Percentiles rank a stretch among this genome's conserved stretches.
These are phyloP conservation scores for Drosophila longiperda DNA, from an alignment of 2,888 invertebrate species.

Conservation along the genomic window DNA sequence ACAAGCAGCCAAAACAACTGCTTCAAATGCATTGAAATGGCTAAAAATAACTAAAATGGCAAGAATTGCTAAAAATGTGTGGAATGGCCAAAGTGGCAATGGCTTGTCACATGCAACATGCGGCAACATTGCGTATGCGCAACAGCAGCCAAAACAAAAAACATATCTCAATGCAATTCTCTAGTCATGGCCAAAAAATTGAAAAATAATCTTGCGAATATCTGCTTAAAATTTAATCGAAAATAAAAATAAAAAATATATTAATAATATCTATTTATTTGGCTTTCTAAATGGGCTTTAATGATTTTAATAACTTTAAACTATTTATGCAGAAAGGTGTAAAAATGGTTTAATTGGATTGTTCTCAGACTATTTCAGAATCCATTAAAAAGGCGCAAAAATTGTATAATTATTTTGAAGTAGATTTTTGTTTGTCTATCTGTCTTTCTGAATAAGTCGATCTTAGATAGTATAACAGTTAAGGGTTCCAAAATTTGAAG, in stretches of 20 bases:
- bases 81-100: conserved; percentile 42
- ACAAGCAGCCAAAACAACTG: conserved; percentile 56
- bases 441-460: no score
- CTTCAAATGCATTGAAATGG: conserved; percentile 70
- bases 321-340: no score
- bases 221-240: not conserved
- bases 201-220: conserved; percentile 3
- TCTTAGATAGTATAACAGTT: no score
- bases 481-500: no score
- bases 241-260: no score
- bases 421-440: no score
- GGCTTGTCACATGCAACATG: conserved; percentile 14
- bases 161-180: conserved; percentile 64
- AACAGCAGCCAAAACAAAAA: conserved; percentile 42
- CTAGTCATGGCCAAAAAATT: conserved; percentile 30
- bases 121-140: conserved; percentile 67
- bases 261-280: not conserved
- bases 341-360: no score
- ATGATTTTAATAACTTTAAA: no score
- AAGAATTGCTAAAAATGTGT: conserved; percentile 35
- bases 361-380: no score
- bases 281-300: not conserved
- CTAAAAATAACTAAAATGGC: conserved; percentile 42
- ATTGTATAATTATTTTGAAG: no score
- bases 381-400: no score